Evolutionary conservation across 2,797 vertebrate genomes (phyloP), one percentile per base, ranked within the genome.

Genomic region (Typhlichthys eigenmanni): DNA sequence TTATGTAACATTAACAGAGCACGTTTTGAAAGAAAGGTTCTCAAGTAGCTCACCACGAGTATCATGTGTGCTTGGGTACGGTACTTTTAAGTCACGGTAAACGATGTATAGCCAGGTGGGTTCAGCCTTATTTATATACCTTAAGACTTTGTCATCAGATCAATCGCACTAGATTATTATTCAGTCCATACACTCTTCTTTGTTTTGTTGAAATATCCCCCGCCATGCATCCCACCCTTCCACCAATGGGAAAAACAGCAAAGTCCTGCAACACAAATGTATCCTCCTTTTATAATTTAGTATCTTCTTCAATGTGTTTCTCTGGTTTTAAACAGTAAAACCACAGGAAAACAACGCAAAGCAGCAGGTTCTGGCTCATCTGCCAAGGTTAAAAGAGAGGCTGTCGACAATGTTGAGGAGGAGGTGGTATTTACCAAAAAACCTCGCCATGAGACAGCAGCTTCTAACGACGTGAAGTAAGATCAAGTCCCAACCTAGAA

Each of bases 401-500:
- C 62, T 2, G 95, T 95, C 13, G 58, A 82, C 0, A 92, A 93
- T 17, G 82, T 65, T 5, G 74, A 87, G 1, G 95, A 96, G 49
- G 94, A 94, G 58, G 72, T 85, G 0, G 57, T 90, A 75, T 92
- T 94, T 43, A 93, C 77, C 58, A 99, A 98, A 82, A 99, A 93
- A 32, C 65, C 91, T 2, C 95, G 92, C 61, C 60, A 93, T 32
- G 96, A 97, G 14, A 78, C 93, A 0, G 59, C 87, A 5, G 34
- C 92, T 10, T 68, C 92, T 0, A 95, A 93, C 68, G 96, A 98
- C 65, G 49, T 93, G 2, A 96, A 93, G 96, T 98, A 89, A 88
- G 90, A 74, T 5, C 1, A 45, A 1, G 13, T 12, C n/a, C 8
- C 19, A 45, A 2, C 60, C 5, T 34, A 12, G 11, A 1, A 17